phyloP scores from a whole-genome alignment of 2,113 vertebrate genomes.

The Pantherophis guttatus region DNA sequence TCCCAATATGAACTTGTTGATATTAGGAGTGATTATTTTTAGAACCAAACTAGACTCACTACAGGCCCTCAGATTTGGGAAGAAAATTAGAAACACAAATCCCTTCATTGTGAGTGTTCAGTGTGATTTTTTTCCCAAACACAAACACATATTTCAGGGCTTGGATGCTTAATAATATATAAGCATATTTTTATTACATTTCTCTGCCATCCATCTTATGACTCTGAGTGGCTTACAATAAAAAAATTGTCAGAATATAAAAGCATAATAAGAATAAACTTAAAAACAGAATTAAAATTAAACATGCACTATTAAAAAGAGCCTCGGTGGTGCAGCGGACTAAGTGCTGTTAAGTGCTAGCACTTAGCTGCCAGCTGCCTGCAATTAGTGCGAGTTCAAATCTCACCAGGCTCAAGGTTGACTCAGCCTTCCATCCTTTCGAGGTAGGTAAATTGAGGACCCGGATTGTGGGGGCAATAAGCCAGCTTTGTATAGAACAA shows the following conservation, averaged over 20 bases:
- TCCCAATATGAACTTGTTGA: background rate
- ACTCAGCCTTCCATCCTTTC: no score
- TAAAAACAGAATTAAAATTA: background rate
- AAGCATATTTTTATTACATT: background rate
- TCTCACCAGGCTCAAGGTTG: no score
- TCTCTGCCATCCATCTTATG: background rate
- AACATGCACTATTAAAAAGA: background rate
- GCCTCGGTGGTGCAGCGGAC: no score
- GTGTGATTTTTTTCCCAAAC: background rate
- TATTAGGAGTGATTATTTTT: constrained; percentile 3
- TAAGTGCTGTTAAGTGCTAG: no score
- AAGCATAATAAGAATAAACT: background rate
- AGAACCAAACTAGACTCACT: constrained; percentile 18
- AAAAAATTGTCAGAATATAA: background rate
- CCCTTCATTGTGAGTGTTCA: background rate
- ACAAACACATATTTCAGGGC: background rate
- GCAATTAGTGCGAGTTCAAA: no score
- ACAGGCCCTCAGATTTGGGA: constrained; percentile 9
- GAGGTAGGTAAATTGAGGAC: no score
- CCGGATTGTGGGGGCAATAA: no score
- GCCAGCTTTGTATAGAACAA: no score
- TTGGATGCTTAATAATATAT: background rate
- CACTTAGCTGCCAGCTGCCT: no score
- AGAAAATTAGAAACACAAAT: background rate
- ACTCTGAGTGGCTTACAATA: background rate